Evolutionary conservation across 2,888 invertebrate genomes (phyloP).

Genomic region (Aphodius granarius): DNA sequence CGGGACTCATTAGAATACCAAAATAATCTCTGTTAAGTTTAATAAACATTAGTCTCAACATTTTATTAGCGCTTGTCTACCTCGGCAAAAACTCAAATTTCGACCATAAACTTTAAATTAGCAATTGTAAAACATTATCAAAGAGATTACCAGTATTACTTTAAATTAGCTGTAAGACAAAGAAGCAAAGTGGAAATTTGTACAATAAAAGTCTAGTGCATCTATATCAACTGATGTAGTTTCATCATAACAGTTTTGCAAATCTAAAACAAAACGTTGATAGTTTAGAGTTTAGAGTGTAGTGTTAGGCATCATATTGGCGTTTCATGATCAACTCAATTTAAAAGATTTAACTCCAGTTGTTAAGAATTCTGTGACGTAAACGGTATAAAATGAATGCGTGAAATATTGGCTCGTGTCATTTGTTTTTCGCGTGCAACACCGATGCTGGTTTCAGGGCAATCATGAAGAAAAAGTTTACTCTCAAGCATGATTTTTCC

Average conservation of each 20-base stretch:
- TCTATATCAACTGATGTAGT: neutral
- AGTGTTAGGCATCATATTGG: neutral
- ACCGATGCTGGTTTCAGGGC: neutral
- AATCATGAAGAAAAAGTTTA: slow-evolving; percentile 25
- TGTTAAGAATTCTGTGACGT: neutral
- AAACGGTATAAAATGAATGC: neutral
- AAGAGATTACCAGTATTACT: neutral
- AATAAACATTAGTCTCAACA: neutral
- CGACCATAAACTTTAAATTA: neutral
- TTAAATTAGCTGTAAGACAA: too few species aligned
- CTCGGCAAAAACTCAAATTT: neutral
- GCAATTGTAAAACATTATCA: neutral
- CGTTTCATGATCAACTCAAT: neutral
- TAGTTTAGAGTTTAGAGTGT: neutral
- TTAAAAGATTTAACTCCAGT: neutral
- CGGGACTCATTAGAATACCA: neutral
- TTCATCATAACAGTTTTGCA: neutral
- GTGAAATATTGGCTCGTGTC: neutral
- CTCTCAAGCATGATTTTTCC: slow-evolving; percentile 23
- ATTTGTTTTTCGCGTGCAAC: neutral
- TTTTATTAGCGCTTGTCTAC: neutral
- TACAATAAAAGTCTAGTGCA: neutral
- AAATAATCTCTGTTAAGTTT: neutral
- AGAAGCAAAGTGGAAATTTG: neutral
- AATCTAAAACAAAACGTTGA: neutral